These are phyloP conservation scores for Dendrolimus houi DNA, from an alignment of 2,888 invertebrate genomes.

Conservation along the genomic window DNA sequence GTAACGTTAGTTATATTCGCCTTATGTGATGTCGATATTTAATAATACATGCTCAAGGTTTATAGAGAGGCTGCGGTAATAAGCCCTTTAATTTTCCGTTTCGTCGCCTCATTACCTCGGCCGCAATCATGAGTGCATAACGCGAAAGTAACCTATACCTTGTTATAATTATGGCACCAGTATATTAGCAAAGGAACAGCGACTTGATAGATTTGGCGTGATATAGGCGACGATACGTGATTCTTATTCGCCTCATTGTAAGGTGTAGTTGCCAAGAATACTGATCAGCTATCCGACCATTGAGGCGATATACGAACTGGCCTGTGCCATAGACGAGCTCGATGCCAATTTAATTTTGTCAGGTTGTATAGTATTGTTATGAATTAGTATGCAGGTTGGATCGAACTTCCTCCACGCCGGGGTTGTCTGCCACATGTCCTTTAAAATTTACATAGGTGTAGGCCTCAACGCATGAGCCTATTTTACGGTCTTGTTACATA, in stretches of 20 bases:
- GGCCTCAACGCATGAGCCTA: conserved; percentile 16
- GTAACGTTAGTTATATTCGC: conserved; percentile 11
- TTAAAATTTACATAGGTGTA: conserved; percentile 43
- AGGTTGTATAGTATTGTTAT: conserved; percentile 38
- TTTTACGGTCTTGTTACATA: conserved; percentile 17
- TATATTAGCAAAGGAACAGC: conserved; percentile 27
- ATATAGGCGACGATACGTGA: conserved; percentile 51
- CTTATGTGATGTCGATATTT: neutral
- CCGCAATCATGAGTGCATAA: conserved; percentile 26
- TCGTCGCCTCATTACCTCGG: conserved; percentile 38
- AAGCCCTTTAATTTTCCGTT: conserved; percentile 54
- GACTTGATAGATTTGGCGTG: conserved; percentile 48
- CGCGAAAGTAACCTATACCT: conserved; percentile 24
- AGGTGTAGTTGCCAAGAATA: conserved; percentile 45
- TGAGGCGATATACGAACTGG: conserved; percentile 18
- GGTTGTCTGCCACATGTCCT: conserved; percentile 47
- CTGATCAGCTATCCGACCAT: conserved; percentile 39
- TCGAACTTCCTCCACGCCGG: conserved; percentile 43
- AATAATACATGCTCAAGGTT: neutral
- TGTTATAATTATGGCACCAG: conserved; percentile 16
- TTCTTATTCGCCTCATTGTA: conserved; percentile 48
- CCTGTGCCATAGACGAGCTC: conserved; percentile 9
- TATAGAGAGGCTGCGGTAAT: conserved; percentile 4
- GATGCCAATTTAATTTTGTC: conserved; percentile 29
- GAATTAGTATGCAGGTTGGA: conserved; percentile 57